These are phyloP conservation scores for Balanococcus diminutus DNA, from an alignment of 2,888 invertebrate genomes.

Conservation along the genomic window DNA sequence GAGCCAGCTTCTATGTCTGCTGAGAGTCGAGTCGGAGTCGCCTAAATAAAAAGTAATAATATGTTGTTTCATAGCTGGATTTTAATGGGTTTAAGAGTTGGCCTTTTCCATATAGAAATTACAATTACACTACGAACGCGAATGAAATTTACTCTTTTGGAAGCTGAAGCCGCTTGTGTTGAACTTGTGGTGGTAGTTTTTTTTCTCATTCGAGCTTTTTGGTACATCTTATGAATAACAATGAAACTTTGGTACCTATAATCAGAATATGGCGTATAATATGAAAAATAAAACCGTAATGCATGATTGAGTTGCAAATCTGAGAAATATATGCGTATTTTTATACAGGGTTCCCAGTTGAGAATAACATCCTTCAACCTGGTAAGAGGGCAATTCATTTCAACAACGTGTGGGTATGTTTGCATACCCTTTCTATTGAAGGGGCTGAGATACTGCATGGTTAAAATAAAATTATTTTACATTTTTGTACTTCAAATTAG, in stretches of 20 bases:
- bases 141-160: not conserved
- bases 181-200: not conserved
- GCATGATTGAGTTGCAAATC: not conserved
- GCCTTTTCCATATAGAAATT: slow-evolving; percentile 20
- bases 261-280: not conserved
- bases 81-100: slow-evolving; percentile 19
- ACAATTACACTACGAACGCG: not conserved
- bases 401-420: too few relatives aligned
- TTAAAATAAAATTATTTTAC: too few relatives aligned
- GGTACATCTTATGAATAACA: not conserved
- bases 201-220: not conserved
- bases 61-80: slow-evolving; percentile 5
- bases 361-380: too few relatives aligned
- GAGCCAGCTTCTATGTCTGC: not conserved
- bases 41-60: slow-evolving; percentile 36
- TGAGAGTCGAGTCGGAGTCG: not conserved
- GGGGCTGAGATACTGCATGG: too few relatives aligned
- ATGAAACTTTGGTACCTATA: not conserved
- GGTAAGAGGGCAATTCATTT: too few relatives aligned
- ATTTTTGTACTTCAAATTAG: too few relatives aligned
- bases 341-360: too few relatives aligned
- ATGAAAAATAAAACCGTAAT: not conserved
- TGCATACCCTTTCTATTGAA: too few relatives aligned
- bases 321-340: not conserved
- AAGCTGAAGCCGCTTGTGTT: not conserved